Percentiles rank a stretch among this genome's conserved stretches.
Conservation (phyloP, 2,797 vertebrate species). For the Cheirogaleus major region DNA sequence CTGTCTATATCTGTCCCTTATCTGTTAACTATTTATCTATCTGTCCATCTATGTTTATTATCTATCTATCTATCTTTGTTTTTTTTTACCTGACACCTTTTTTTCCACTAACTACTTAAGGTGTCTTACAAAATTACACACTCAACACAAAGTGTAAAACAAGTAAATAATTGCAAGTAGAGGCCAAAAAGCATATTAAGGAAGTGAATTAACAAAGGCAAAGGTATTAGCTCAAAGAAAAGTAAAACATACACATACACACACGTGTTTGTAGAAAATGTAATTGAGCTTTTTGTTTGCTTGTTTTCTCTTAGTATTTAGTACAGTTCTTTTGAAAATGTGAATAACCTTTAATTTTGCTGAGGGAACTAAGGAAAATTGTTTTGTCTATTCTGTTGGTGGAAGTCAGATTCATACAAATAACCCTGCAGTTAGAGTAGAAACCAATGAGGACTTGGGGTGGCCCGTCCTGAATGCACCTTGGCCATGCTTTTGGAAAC, state of each 20-base stretch:
- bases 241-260: not conserved
- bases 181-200: not conserved
- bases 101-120: not conserved
- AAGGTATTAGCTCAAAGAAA: not conserved
- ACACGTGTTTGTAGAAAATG: not conserved
- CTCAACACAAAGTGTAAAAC: not conserved
- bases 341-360: not conserved
- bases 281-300: not conserved
- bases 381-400: not conserved
- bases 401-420: not conserved
- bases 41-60: not conserved
- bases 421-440: fast-evolving
- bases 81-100: not conserved
- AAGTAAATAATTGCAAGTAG: not conserved
- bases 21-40: not conserved
- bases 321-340: not conserved
- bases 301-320: not conserved
- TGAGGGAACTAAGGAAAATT: not conserved
- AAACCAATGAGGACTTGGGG: too few relatives aligned
- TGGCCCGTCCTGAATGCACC: not conserved
- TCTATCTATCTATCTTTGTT: not conserved
- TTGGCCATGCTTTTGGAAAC: not conserved
- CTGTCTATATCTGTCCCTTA: not conserved
- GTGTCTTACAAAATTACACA: not conserved
- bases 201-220: not conserved